Percentiles rank a stretch among this genome's conserved stretches.
phyloP scores from a whole-genome alignment of 2,113 vertebrate genomes.

The Etheostoma cragini region DNA sequence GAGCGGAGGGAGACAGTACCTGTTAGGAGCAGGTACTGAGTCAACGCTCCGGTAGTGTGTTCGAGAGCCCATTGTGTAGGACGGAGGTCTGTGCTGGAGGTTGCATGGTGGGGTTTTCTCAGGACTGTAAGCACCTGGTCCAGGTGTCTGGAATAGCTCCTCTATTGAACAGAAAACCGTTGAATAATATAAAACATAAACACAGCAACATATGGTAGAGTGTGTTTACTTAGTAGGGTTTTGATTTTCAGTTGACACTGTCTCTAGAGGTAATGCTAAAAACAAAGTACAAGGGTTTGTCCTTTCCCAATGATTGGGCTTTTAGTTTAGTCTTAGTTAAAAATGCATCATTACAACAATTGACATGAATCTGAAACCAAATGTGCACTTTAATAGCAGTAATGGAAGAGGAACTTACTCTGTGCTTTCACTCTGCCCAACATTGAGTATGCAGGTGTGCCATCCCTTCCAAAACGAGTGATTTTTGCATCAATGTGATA shows the following conservation, averaged over 20 bases:
- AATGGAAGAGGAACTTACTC: constrained; percentile 74
- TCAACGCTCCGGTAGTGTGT: constrained; percentile 79
- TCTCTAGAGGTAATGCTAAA: constrained; percentile 10
- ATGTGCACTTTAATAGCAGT: neutral
- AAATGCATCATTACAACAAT: neutral
- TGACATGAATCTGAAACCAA: neutral
- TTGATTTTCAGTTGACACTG: constrained; percentile 41
- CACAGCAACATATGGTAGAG: constrained; percentile 22
- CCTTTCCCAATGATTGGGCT: neutral
- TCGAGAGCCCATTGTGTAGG: constrained; percentile 87
- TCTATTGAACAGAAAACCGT: constrained; percentile 59
- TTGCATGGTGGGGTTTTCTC: constrained; percentile 81
- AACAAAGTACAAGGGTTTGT: neutral
- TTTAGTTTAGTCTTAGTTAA: neutral
- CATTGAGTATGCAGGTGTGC: constrained; percentile 88
- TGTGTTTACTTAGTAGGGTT: neutral
- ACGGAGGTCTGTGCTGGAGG: constrained; percentile 82
- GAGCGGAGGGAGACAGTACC: constrained; percentile 87
- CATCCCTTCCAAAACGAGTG: constrained; percentile 87
- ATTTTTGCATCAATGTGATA: constrained; percentile 87
- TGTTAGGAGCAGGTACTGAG: constrained; percentile 85
- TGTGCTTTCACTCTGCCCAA: constrained; percentile 79
- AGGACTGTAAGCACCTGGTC: constrained; percentile 88
- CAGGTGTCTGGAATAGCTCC: constrained; percentile 80
- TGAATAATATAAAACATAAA: neutral